These are phyloP conservation scores for Drosophila equinoxialis DNA, from an alignment of 1,140 invertebrate species.

Conservation along the genomic window DNA sequence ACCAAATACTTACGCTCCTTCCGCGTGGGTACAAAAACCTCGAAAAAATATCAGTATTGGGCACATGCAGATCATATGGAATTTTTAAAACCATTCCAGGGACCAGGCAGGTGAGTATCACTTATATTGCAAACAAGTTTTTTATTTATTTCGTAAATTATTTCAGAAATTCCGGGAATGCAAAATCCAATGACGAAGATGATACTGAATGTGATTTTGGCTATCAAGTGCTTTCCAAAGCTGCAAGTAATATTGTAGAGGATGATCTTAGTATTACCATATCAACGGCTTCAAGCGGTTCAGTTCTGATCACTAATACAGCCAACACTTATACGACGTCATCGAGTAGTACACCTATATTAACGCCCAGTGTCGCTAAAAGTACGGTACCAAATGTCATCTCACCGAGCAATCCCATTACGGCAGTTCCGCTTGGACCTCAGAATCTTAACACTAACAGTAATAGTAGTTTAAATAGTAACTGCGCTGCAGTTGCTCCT, in stretches of 20 bases:
- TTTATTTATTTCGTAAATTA: neutral
- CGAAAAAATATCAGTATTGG: conserved; percentile 82
- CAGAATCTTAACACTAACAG: conserved; percentile 53
- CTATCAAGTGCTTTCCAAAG: conserved; percentile 76
- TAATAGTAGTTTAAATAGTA: conserved; percentile 65
- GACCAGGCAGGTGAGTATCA: conserved; percentile 68
- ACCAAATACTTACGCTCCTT: conserved; percentile 81
- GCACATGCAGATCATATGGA: conserved; percentile 82
- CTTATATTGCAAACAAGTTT: neutral
- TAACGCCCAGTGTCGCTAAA: conserved; percentile 52
- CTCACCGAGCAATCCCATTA: conserved; percentile 51
- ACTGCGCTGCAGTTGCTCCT: conserved; percentile 65
- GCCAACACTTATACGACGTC: conserved; percentile 63
- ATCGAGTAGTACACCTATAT: conserved; percentile 40
- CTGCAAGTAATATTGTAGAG: conserved; percentile 60
- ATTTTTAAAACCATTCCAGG: conserved; percentile 78
- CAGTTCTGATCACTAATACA: conserved; percentile 49
- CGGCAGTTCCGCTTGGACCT: conserved; percentile 9
- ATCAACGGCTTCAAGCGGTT: conserved; percentile 45
- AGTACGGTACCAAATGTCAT: conserved; percentile 56
- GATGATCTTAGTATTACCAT: conserved; percentile 74
- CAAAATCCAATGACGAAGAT: conserved; percentile 74
- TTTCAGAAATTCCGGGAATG: conserved; percentile 65
- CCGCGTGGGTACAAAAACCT: conserved; percentile 80
- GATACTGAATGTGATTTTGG: conserved; percentile 80